Conservation (phyloP, 2,797 vertebrate species). For the Harpagifer antarcticus region DNA sequence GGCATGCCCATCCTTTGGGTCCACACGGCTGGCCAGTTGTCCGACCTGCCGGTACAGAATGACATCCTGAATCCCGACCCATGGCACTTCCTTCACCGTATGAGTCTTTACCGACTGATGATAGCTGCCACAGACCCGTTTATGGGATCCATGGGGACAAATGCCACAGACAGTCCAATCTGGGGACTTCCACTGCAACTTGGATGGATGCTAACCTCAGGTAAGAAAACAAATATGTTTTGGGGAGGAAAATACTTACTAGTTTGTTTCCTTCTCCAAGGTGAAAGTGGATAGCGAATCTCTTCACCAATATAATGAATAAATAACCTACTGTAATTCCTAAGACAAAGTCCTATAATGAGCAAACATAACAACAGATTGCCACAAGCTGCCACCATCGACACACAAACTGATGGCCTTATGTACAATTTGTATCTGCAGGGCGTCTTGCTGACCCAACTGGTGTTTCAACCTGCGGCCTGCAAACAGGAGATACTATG, state of each 20-base stretch:
- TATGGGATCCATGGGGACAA: slow-evolving; percentile 81
- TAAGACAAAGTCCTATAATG: not conserved
- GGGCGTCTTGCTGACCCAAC: slow-evolving; percentile 88
- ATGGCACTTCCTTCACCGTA: slow-evolving; percentile 85
- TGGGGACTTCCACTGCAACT: slow-evolving; percentile 91
- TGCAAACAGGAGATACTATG: slow-evolving; percentile 71
- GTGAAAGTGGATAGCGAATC: not conserved
- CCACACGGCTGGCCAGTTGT: slow-evolving; percentile 63
- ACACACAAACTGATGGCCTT: not conserved
- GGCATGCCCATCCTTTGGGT: slow-evolving; percentile 84
- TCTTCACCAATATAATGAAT: slow-evolving; percentile 1
- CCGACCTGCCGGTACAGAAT: slow-evolving; percentile 68
- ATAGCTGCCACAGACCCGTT: slow-evolving; percentile 81
- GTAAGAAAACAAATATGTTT: slow-evolving; percentile 66
- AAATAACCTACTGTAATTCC: not conserved
- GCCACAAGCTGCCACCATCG: not conserved
- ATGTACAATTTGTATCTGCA: slow-evolving; percentile 59
- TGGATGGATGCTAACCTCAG: slow-evolving; percentile 89
- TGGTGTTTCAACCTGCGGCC: slow-evolving; percentile 76
- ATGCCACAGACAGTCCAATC: slow-evolving; percentile 81
- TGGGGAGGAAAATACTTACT: too few species aligned
- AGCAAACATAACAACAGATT: not conserved
- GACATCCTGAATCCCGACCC: slow-evolving; percentile 77
- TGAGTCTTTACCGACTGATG: slow-evolving; percentile 86
- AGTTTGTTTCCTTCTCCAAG: not conserved